Evolutionary conservation across 2,888 invertebrate genomes (phyloP).

Genomic region (Athripsodes cinereus): DNA sequence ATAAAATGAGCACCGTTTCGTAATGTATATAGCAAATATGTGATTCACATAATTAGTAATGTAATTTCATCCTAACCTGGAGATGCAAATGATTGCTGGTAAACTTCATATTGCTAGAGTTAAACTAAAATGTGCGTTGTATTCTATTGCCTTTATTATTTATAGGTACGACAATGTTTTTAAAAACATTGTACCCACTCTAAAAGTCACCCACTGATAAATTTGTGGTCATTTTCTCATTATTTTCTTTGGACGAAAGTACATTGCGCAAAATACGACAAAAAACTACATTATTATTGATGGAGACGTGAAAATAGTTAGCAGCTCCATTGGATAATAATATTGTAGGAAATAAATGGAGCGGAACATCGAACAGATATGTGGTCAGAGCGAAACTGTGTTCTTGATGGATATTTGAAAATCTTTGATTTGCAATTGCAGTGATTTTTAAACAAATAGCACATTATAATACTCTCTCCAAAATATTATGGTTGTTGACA

Average conservation of each 20-base stretch:
- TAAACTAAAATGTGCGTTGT: neutral
- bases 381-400: too few species aligned
- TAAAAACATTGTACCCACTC: neutral
- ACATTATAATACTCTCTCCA: too few species aligned
- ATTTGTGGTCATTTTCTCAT: neutral
- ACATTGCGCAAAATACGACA: neutral
- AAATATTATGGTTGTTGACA: too few species aligned
- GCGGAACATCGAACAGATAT: neutral
- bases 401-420: too few species aligned
- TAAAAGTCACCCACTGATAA: neutral
- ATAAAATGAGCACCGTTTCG: neutral
- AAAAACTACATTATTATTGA: neutral
- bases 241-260: neutral
- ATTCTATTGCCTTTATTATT: neutral
- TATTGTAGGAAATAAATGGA: neutral
- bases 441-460: too few species aligned
- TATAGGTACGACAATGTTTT: neutral
- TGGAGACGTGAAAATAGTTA: neutral
- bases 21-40: neutral
- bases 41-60: neutral
- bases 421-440: too few species aligned
- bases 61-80: neutral
- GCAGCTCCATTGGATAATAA: too few species aligned
- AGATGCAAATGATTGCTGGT: neutral
- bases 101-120: neutral